These are phyloP conservation scores for Stichopus horrens DNA, from an alignment of 53 echinoderm and acorn worm genomes.

Conservation along the genomic window DNA sequence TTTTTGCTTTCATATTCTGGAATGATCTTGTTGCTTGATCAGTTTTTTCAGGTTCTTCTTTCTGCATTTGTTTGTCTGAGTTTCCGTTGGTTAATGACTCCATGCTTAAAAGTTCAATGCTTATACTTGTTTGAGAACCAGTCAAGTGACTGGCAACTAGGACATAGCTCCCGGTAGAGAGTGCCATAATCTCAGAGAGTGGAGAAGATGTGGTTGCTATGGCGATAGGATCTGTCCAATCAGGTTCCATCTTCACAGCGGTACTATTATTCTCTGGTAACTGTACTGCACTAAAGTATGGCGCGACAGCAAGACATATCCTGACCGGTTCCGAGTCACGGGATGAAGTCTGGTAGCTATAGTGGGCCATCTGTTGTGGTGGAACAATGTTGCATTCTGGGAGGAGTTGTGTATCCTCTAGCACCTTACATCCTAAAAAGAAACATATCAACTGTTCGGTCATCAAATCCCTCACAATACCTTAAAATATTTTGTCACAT, in stretches of 20 bases:
- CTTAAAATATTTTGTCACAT: neutral
- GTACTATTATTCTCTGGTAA: conserved; percentile 30
- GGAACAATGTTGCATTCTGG: conserved; percentile 52
- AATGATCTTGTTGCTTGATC: neutral
- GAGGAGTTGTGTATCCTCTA: conserved; percentile 49
- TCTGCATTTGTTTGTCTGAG: neutral
- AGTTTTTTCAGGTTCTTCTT: neutral
- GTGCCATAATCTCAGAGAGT: conserved; percentile 80
- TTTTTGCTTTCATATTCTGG: neutral
- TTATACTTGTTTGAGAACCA: conserved; percentile 69
- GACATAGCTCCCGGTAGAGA: conserved; percentile 76
- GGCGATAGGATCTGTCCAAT: conserved; percentile 83
- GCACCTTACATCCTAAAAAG: neutral
- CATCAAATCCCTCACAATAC: too few species aligned
- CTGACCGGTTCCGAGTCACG: neutral
- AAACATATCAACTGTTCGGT: neutral
- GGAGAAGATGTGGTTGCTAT: conserved; percentile 58
- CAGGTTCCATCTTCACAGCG: conserved; percentile 15
- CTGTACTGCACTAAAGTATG: conserved; percentile 50
- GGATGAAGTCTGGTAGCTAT: conserved; percentile 42
- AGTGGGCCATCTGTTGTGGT: conserved; percentile 57
- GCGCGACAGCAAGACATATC: conserved; percentile 58
- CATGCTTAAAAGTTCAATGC: conserved; percentile 80
- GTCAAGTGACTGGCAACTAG: conserved; percentile 76
- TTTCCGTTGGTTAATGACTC: conserved; percentile 50